These are phyloP conservation scores for Oreochromis grahami DNA, from an alignment of 2,797 vertebrate species.

Conservation along the genomic window DNA sequence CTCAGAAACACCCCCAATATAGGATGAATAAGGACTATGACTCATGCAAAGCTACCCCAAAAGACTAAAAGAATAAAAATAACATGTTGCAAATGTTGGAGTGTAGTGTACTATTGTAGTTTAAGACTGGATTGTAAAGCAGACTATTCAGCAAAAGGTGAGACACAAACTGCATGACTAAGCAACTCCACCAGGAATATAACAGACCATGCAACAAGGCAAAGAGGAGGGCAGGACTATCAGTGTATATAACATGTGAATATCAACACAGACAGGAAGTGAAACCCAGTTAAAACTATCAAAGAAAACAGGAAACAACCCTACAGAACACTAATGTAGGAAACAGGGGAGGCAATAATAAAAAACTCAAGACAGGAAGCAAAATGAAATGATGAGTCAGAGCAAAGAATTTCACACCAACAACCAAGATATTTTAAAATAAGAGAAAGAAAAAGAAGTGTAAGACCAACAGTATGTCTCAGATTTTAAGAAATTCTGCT, in stretches of 20 bases:
- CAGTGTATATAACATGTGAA: not conserved
- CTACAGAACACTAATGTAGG: not conserved
- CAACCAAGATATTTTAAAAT: not conserved
- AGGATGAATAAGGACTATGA: not conserved
- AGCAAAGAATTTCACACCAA: not conserved
- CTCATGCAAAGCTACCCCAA: not conserved
- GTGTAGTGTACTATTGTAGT: not conserved
- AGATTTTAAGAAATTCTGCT: not conserved
- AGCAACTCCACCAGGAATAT: not conserved
- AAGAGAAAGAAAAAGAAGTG: not conserved
- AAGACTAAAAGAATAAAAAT: not conserved
- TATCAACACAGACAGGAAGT: not conserved
- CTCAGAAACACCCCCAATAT: not conserved
- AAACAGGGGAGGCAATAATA: not conserved
- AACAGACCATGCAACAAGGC: not conserved
- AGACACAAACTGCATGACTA: not conserved
- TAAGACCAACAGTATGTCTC: not conserved
- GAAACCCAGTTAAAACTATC: not conserved
- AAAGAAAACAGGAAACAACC: not conserved
- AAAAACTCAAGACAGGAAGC: not conserved
- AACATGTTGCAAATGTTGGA: not conserved
- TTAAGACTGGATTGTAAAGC: not conserved
- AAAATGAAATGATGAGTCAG: not conserved
- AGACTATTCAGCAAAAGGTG: not conserved
- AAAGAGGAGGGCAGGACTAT: not conserved